Evolutionary conservation across 2,888 invertebrate genomes (phyloP), one percentile per base, ranked within the genome.

Genomic region (Drosophila longiperda): DNA sequence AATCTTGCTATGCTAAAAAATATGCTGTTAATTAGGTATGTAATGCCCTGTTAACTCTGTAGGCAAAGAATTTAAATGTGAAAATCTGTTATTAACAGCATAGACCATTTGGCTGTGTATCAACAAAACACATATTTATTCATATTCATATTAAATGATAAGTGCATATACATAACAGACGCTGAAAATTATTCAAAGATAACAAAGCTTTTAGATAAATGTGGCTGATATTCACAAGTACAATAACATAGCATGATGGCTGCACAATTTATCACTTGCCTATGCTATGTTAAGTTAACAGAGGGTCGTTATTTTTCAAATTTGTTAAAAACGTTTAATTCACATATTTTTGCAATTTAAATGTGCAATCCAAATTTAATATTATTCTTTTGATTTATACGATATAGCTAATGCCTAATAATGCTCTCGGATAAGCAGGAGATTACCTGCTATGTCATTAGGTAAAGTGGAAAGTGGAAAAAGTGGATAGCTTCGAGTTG

Each of bases 401-500:
- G 49, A 9, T 29, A 9, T 12, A 49, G 26, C 9, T 23, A 45
- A 48, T 6, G 20, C 20, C 53, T n/a, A 40, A n/a, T 40, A 40
- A 9, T 40, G 40, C 23, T 12, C 0, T n/a, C 2, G 29, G 26
- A 20, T 54, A n/a, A 15, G 20, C n/a, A 34, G n/a, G 50, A 1
- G 6, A 1, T 32, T 42, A 32, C 33, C 45, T 36, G 40, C 38
- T 33, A 42, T 23, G 38, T 49, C 61, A 76, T 68, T 68, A 62
- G 48, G 48, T 54, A 64, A 69, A 69, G 62, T 78, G 78, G 57
- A n/a, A n/a, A n/a, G n/a, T n/a, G 48, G 26, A 38, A 29, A 66
- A 45, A 49, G 52, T 62, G 69, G 73, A 70, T 74, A 78, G 45
- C 68, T 57, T 68, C 57, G 53, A 57, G 59, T 36, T 54, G 59